Evolutionary conservation across 2,113 vertebrate species (phyloP).

Genomic region (Propithecus coquereli): DNA sequence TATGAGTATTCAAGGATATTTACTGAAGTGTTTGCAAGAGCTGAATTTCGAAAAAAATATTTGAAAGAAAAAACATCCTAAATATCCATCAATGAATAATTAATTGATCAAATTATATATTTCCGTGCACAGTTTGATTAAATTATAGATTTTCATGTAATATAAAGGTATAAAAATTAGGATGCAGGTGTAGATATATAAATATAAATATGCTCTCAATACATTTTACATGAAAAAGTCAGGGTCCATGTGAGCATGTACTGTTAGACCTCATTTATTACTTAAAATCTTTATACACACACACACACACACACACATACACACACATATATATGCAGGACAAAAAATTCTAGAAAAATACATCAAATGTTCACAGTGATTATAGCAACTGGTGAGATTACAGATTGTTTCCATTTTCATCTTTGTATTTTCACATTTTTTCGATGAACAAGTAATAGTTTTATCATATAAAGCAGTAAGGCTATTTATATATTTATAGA

Average conservation of each 20-base stretch:
- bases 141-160: neutral
- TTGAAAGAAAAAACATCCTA: neutral
- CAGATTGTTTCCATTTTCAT: neutral
- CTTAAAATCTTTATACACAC: neutral
- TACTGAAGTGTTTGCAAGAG: neutral
- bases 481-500: neutral
- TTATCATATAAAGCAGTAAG: neutral
- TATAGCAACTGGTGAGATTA: neutral
- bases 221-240: neutral
- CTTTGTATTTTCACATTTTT: neutral
- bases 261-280: neutral
- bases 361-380: neutral
- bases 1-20: neutral
- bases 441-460: neutral
- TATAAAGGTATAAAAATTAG: neutral
- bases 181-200: neutral
- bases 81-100: neutral
- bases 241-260: neutral
- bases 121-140: neutral
- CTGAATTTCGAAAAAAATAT: neutral
- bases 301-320: no score
- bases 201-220: neutral
- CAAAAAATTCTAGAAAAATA: neutral
- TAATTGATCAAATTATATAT: neutral
- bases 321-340: neutral